Evolutionary conservation across 2,797 vertebrate species (phyloP).

Genomic region (Ispidina lecontei): DNA sequence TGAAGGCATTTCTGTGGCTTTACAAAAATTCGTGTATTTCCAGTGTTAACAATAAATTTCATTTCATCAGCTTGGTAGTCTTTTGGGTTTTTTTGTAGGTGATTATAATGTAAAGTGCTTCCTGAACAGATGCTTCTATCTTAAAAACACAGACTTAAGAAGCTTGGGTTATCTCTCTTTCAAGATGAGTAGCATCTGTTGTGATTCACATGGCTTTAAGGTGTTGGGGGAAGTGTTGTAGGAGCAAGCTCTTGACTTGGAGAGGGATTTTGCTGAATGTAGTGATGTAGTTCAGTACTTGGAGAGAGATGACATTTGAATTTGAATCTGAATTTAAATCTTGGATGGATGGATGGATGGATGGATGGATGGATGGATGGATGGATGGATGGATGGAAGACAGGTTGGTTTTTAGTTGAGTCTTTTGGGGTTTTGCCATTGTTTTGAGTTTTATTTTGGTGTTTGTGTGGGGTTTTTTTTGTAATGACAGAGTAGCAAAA

Average conservation of each 20-base stretch:
- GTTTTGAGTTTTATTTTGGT: neutral
- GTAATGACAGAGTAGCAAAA: accelerated
- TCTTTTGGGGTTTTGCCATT: no score
- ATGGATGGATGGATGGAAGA: neutral
- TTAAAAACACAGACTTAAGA: neutral
- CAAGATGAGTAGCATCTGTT: neutral
- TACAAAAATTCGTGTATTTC: neutral
- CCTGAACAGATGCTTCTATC: neutral
- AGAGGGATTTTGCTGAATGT: neutral
- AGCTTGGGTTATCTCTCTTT: neutral
- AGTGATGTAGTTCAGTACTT: neutral
- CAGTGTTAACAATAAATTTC: neutral
- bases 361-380: neutral
- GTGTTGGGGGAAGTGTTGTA: neutral
- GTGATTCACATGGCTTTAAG: neutral
- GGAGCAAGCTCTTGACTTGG: neutral
- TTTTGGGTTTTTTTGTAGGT: neutral
- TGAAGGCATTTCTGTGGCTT: neutral
- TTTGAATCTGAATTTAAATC: neutral
- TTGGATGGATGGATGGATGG: no score
- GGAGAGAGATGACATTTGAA: neutral
- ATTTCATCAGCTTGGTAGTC: neutral
- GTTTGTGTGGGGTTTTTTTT: neutral
- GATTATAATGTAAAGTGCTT: neutral
- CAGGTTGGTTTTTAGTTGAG: neutral